Conservation (phyloP, 2,888 invertebrate species). For the Epinotia demarniana region DNA sequence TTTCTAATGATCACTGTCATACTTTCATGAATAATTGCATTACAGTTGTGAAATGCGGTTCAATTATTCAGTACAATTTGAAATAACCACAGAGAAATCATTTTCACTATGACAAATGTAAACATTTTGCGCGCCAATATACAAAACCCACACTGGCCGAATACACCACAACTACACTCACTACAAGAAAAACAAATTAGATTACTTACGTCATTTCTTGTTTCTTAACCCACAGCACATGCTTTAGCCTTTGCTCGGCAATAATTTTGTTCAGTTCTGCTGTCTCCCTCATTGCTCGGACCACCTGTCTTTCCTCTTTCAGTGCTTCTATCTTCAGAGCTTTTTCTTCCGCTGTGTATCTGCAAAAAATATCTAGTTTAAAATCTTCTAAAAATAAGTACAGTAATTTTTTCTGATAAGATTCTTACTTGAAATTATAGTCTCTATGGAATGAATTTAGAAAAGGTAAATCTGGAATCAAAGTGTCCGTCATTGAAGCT, state of each 20-base stretch:
- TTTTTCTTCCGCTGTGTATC: constrained; percentile 67
- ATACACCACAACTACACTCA: neutral
- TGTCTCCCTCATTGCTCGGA: constrained; percentile 82
- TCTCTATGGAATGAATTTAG: constrained; percentile 63
- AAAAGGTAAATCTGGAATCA: constrained; percentile 50
- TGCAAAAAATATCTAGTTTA: constrained; percentile 44
- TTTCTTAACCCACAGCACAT: constrained; percentile 76
- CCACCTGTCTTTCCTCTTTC: constrained; percentile 74
- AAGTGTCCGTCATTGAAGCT: constrained; percentile 61
- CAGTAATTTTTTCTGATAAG: constrained; percentile 16
- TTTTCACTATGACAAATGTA: neutral
- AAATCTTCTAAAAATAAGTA: neutral
- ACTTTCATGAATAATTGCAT: neutral
- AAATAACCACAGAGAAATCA: neutral
- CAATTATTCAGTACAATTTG: neutral
- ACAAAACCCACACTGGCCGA: neutral
- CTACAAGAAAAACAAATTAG: neutral
- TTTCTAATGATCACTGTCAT: neutral
- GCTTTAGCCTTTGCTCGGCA: constrained; percentile 84
- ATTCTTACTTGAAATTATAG: constrained; percentile 65
- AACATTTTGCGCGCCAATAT: constrained; percentile 7
- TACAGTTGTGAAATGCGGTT: too few relatives aligned
- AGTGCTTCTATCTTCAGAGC: constrained; percentile 74
- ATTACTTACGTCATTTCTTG: constrained; percentile 72
- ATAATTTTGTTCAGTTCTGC: constrained; percentile 86